Conservation (phyloP, 2,888 invertebrate genomes). For the Agrotis ipsilon region DNA sequence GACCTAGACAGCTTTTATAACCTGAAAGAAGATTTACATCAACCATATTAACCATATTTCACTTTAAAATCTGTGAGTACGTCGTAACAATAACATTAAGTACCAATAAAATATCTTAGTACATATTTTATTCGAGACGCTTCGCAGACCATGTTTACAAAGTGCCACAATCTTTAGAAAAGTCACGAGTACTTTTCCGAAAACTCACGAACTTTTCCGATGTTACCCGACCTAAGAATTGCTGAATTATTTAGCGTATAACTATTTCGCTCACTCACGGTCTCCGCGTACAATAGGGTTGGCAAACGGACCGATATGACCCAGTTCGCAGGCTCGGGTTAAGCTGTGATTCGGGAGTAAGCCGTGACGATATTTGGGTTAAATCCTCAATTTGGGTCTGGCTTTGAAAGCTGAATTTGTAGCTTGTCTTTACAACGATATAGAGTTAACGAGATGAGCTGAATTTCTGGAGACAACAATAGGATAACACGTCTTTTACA, state of each 20-base stretch:
- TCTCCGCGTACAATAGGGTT: slow-evolving; percentile 35
- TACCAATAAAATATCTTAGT: slow-evolving; percentile 1
- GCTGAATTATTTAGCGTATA: slow-evolving; percentile 38
- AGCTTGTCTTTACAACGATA: slow-evolving; percentile 10
- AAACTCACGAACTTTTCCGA: slow-evolving; percentile 19
- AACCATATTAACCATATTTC: slow-evolving; percentile 8
- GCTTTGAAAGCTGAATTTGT: slow-evolving; percentile 17
- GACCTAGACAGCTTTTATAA: slow-evolving; percentile 8
- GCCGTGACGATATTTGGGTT: slow-evolving; percentile 51
- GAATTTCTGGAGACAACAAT: background rate
- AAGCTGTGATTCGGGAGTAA: slow-evolving; percentile 39
- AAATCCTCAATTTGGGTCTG: slow-evolving; percentile 34
- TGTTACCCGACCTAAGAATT: slow-evolving; percentile 24
- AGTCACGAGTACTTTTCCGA: slow-evolving; percentile 9
- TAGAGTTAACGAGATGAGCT: background rate
- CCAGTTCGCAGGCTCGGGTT: slow-evolving; percentile 36
- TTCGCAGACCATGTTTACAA: slow-evolving; percentile 20
- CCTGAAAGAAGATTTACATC: slow-evolving; percentile 1
- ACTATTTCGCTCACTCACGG: slow-evolving; percentile 26
- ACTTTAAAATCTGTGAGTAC: slow-evolving; percentile 27
- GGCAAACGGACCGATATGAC: slow-evolving; percentile 31
- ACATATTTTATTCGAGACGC: slow-evolving; percentile 9
- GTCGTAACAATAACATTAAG: slow-evolving; percentile 15
- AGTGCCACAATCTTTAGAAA: background rate
- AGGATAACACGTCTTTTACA: background rate